phyloP scores from a whole-genome alignment of 2,797 vertebrate species.

The Enteromius afrohamiltoni region DNA sequence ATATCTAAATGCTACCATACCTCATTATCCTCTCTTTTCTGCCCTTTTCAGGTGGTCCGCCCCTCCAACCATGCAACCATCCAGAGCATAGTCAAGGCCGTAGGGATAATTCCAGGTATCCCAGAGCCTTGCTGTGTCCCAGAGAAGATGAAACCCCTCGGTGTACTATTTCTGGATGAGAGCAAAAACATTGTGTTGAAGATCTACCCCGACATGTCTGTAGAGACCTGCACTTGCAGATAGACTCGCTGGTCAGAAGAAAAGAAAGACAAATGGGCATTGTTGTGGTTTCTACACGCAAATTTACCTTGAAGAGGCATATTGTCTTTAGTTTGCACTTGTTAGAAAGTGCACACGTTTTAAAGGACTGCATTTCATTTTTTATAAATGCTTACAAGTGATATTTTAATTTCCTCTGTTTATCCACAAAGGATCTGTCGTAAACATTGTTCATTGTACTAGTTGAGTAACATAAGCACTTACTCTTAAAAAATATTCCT shows the following conservation, averaged over 20 bases:
- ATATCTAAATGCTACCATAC: neutral
- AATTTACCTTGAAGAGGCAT: conserved; percentile 78
- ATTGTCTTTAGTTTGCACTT: conserved; percentile 71
- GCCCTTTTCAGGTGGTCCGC: conserved; percentile 81
- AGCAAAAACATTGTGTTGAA: conserved; percentile 90
- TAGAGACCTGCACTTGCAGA: conserved; percentile 91
- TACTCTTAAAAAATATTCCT: conserved; percentile 16
- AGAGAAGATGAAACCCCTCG: conserved; percentile 91
- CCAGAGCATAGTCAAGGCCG: conserved; percentile 95
- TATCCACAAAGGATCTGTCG: neutral
- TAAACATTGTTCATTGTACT: conserved; percentile 18
- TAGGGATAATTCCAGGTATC: conserved; percentile 92
- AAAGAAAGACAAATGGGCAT: conserved; percentile 66
- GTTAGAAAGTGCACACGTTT: conserved; percentile 35
- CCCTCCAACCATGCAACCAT: conserved; percentile 97
- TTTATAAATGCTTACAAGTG: conserved; percentile 20
- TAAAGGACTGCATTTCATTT: conserved; percentile 28
- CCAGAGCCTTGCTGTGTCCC: conserved; percentile 96
- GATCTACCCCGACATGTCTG: conserved; percentile 94
- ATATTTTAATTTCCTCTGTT: conserved; percentile 23
- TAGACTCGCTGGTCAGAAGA: conserved; percentile 67
- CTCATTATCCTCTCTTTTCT: conserved; percentile 44
- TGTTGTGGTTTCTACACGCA: conserved; percentile 65
- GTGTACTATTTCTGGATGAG: conserved; percentile 90
- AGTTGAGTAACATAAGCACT: conserved; percentile 45